Base-by-base conservation (phyloP, 2,797 vertebrate species). In the Rhadinocentrus ornatus region DNA sequence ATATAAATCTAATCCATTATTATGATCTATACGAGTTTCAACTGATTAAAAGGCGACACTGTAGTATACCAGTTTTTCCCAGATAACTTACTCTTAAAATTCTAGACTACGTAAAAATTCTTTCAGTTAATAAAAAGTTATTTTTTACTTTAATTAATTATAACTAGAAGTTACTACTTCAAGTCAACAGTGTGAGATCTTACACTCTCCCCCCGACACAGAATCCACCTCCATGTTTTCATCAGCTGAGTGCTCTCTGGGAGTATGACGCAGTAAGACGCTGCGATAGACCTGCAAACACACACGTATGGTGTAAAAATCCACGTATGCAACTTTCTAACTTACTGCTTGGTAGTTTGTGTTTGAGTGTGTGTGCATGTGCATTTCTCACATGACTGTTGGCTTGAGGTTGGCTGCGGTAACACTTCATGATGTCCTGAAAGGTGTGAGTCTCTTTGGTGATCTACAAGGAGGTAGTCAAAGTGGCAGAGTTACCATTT, bases 341-440 rank as follows among this genome's bases (percentile, higher is more conserved):
- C 26, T 29, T 1, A 52, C 5, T 18, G 15, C 4, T 41, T 18
- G 39, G 35, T 9, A 1, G 16, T 26, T 53, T 50, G 35, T 12
- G 11, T 63, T 15, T 2, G 41, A 56, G 31, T n/a, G 29, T 31
- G 29, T 31, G 29, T 31, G 29, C 29, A 31, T 6, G 59, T 7
- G 66, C 31, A 22, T 32, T 57, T 90, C 98, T 96, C 83, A 99
- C 98, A 0, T 97, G 96, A 90, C 97, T 99, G 88, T 94, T 95
- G 84, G 98, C 98, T 88, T 99, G 98, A 6, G 98, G 98, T 71
- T 99, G 98, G 83, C 97, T 97, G 83, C 98, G 96, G 61, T 99
- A 99, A 89, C 96, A 97, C 91, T 97, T 98, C 96, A 99, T 99
- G 89, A 99, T 99, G 90, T 99, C 97, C 80, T 98, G 97, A 88